Conservation (phyloP, 2,797 vertebrate genomes). For the Simalia tracyae region DNA sequence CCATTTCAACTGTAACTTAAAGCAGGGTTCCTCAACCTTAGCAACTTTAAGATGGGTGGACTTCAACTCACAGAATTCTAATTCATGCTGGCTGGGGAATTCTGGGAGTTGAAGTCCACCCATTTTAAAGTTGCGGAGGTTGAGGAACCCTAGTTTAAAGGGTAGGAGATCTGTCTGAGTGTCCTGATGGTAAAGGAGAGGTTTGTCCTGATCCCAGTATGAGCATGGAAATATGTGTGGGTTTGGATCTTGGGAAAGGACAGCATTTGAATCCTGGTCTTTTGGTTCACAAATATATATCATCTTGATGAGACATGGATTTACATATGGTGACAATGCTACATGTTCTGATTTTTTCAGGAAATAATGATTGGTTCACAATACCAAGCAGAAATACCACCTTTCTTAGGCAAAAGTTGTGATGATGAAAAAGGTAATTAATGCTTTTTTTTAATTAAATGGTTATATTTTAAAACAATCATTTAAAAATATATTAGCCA, state of each 20-base stretch:
- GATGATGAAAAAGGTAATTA: slow-evolving; percentile 82
- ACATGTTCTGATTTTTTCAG: slow-evolving; percentile 69
- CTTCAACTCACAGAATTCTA: no score
- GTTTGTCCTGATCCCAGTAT: not conserved
- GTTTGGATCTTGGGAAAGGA: not conserved
- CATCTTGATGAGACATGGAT: not conserved
- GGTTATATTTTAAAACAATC: not conserved
- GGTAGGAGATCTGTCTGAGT: not conserved
- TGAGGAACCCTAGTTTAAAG: not conserved
- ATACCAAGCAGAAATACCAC: slow-evolving; percentile 95
- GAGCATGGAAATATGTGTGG: no score
- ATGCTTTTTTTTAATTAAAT: slow-evolving; percentile 5
- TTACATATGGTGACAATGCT: not conserved
- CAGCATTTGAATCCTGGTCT: not conserved
- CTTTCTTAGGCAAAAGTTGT: slow-evolving; percentile 82
- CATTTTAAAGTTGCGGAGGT: no score
- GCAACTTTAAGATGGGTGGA: no score
- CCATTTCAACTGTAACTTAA: not conserved
- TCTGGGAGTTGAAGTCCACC: no score
- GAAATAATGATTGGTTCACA: slow-evolving; percentile 97
- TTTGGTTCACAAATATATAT: not conserved
- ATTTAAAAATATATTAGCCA: not conserved
- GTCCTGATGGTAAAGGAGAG: not conserved
- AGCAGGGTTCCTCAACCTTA: not conserved
- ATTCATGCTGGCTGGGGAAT: no score